Base-by-base conservation (phyloP, 2,797 vertebrate genomes). In the Artibeus lituratus region DNA sequence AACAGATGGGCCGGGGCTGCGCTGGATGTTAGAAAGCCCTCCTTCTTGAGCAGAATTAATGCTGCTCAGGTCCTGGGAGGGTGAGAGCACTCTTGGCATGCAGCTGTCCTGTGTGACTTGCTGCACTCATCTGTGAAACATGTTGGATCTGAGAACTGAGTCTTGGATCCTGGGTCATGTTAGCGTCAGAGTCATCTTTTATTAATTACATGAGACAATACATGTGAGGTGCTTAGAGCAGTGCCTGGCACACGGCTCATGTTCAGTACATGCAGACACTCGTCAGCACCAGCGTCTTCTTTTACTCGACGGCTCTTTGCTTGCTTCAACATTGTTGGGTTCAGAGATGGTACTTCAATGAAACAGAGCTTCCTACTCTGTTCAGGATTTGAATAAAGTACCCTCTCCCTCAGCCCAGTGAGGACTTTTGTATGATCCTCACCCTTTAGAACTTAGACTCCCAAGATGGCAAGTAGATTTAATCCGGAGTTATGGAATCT, bases 181-280 rank as follows among this genome's bases (percentile, higher is more conserved):
- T 80, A 76, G 26, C 44, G 5, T 95, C 93, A 90, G 94, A 80
- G 62, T 89, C 94, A 94, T 95, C 95, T 97, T 97, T 96, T 90
- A 81, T 92, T 96, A 95, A 97, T 96, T 97, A 83, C 59, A 69
- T 32, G 49, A 95, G 92, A 94, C 47, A 91, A 11, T 89, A 19
- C 39, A 26, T 22, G 49, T 62, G 96, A 74, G 55, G 15, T 47
- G 76, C 67, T 84, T 15, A 65, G 89, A 69, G 62, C 76, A 11
- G 2, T 3, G 35, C 51, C 77, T 83, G 74, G 42, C 70, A 35
- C 81, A 80, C 16, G 51, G n/a, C 42, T 83, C 88, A 37, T 0
- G 0, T 35, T 84, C 44, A 29, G 42, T 29, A 51, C 51, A 82
- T 78, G 65, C 5, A 12, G 35, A 19, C 10, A 11, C 22, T 21